Base-by-base conservation (phyloP, 2,888 invertebrate species). In the Erebia ligea region DNA sequence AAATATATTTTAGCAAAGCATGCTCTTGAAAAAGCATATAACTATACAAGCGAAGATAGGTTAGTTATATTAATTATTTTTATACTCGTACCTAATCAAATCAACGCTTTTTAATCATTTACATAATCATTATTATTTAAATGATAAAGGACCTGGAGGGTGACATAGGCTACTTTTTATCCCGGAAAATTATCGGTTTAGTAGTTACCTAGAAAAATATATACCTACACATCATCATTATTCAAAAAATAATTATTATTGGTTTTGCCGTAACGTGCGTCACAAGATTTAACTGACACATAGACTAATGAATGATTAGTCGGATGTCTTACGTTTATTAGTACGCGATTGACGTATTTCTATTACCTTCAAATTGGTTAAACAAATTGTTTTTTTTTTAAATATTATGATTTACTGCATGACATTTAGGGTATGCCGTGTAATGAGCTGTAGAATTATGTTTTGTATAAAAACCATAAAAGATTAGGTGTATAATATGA, bases 311-410 rank as follows among this genome's bases (percentile, higher is more conserved):
- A 40, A 34, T 61, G 17, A 59, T 52, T 52, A 15, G 17, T n/a
- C 17, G 40, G 13, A 9, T 11, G 45, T 19, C 15, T 19, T 17
- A 17, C 61, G 19, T 61, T 61, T 45, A 61, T 61, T 21, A 45
- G 61, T 61, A 21, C 10, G 21, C 45, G 45, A 61, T 61, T 61
- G 61, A 61, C 61, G 61, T 15, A 45, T 42, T 45, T 42, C 21
- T 45, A 45, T 45, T 61, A 13, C 61, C 45, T 61, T 21, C 21
- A 6, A 2, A 52, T 52, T 52, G 52, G 17, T 52, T 52, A n/a
- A 50, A 50, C 15, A n/a, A 50, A 15, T 54, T 54, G 6, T 42
- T n/a, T 17, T 61, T 61, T 45, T 45, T 13, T 45, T 2, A 10
- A 34, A 34, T 34, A 34, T 34, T 40, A 15, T 61, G 45, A 61